These are phyloP conservation scores for Nomada hirtipes DNA, from an alignment of 2,888 invertebrate species.

Conservation along the genomic window DNA sequence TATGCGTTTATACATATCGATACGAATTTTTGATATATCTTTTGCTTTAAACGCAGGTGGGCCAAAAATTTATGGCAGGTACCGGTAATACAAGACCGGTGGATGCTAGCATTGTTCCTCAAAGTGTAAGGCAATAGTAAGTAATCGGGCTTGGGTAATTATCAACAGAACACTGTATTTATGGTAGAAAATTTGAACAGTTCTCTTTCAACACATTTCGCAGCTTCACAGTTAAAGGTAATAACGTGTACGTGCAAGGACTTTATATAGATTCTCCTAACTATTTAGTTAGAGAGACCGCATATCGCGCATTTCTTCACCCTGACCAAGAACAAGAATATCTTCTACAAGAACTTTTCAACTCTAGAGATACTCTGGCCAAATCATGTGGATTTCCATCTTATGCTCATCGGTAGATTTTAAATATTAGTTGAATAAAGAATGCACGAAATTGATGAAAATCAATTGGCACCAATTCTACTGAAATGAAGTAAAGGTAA, in stretches of 20 bases:
- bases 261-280: conserved; percentile 93
- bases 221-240: conserved; percentile 88
- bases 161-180: conserved; percentile 4
- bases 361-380: conserved; percentile 92
- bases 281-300: conserved; percentile 92
- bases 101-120: conserved; percentile 88
- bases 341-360: conserved; percentile 90
- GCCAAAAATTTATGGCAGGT: conserved; percentile 93
- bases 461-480: not conserved
- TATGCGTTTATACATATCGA: not conserved
- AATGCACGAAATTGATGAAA: conserved; percentile 12
- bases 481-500: not conserved
- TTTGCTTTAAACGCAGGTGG: conserved; percentile 85
- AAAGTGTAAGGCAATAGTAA: conserved; percentile 90
- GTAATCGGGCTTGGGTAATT: conserved; percentile 75
- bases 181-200: not conserved
- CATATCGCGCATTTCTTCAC: conserved; percentile 93
- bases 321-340: conserved; percentile 92
- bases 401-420: conserved; percentile 91
- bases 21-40: not conserved
- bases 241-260: conserved; percentile 91
- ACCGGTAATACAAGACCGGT: conserved; percentile 90
- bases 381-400: conserved; percentile 94
- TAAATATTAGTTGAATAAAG: conserved; percentile 1
- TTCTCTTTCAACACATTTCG: conserved; percentile 54